Evolutionary conservation across 2,113 vertebrate species (phyloP).

Genomic region (Procavia capensis): DNA sequence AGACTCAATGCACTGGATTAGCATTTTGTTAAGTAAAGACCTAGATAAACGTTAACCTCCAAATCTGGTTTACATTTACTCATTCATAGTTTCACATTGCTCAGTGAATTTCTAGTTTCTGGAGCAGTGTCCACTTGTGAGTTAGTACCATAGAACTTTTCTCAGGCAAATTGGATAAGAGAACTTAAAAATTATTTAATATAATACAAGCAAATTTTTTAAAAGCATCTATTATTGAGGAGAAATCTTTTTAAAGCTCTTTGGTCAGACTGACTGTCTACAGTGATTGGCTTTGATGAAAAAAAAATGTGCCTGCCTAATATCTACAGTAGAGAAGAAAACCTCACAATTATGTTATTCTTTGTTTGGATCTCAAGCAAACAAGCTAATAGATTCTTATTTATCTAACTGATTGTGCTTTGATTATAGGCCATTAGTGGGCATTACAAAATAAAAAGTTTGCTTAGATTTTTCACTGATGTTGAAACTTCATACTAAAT

Average conservation of each 20-base stretch:
- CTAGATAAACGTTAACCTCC: neutral
- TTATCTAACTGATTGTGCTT: constrained; percentile 51
- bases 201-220: constrained; percentile 75
- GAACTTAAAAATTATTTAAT: constrained; percentile 73
- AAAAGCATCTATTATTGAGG: constrained; percentile 76
- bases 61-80: neutral
- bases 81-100: neutral
- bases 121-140: constrained; percentile 36
- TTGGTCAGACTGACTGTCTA: constrained; percentile 80
- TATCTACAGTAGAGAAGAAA: constrained; percentile 47
- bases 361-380: constrained; percentile 62
- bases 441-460: constrained; percentile 55
- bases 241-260: constrained; percentile 77
- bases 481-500: constrained; percentile 46
- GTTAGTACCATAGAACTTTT: constrained; percentile 50
- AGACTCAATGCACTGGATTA: too few species aligned
- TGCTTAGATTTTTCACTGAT: neutral
- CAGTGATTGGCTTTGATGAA: constrained; percentile 70
- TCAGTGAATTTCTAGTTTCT: constrained; percentile 21
- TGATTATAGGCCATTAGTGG: constrained; percentile 61
- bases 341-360: constrained; percentile 64
- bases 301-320: constrained; percentile 39
- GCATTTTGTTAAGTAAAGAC: constrained; percentile 38
- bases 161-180: constrained; percentile 68
- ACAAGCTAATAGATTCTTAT: constrained; percentile 71